phyloP scores from a whole-genome alignment of 2,888 invertebrate genomes.

The Mechanitis mazaeus region DNA sequence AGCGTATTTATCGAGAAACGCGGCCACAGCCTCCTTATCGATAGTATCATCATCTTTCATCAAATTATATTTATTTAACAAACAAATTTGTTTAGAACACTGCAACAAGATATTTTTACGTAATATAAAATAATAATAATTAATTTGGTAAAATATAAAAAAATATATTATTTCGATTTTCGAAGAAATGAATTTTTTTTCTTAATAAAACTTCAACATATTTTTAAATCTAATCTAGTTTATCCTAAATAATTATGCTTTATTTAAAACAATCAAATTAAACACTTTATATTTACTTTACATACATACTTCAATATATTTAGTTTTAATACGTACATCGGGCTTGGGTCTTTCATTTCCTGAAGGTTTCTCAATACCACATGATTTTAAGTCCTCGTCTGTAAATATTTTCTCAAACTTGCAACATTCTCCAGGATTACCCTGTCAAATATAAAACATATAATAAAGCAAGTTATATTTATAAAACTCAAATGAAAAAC shows the following conservation, averaged over 20 bases:
- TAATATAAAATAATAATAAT: too few species aligned
- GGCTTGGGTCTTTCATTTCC: slow-evolving; percentile 29
- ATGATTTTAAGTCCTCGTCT: slow-evolving; percentile 45
- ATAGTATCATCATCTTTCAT: slow-evolving; percentile 41
- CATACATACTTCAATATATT: too few species aligned
- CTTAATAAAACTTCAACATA: too few species aligned
- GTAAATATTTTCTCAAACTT: slow-evolving; percentile 44
- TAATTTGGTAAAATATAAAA: too few species aligned
- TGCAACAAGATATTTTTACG: slow-evolving; percentile 32
- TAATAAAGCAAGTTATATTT: slow-evolving; percentile 14
- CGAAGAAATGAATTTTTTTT: too few species aligned
- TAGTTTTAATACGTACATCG: slow-evolving; percentile 39
- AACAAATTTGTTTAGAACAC: slow-evolving; percentile 51
- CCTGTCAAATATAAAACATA: slow-evolving; percentile 32
- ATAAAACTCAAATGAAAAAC: neutral
- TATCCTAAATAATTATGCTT: too few species aligned
- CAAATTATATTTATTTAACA: slow-evolving; percentile 46
- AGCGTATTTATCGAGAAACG: slow-evolving; percentile 43
- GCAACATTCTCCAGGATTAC: slow-evolving; percentile 51
- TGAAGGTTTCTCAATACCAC: slow-evolving; percentile 42
- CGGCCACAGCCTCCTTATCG: slow-evolving; percentile 39
- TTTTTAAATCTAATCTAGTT: too few species aligned
- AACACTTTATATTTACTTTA: too few species aligned
- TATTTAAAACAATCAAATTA: too few species aligned
- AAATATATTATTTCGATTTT: too few species aligned